phyloP scores from a whole-genome alignment of 92 coral and sea anemone genomes.

The Zoanthus sansibaricus region DNA sequence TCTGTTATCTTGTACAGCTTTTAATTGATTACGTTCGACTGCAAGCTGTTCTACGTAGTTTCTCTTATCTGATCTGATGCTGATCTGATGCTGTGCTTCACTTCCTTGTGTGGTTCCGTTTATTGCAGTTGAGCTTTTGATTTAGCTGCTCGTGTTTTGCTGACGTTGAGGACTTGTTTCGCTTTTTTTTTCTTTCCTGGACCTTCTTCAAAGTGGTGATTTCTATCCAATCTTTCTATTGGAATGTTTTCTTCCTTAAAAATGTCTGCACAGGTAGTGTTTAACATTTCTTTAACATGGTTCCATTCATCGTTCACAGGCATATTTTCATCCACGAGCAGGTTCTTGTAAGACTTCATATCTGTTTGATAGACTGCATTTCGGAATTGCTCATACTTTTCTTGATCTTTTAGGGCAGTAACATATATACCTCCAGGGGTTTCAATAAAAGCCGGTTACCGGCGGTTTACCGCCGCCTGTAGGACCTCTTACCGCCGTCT shows the following conservation, averaged over 20 bases:
- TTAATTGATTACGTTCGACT: conserved; percentile 31
- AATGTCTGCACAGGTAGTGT: conserved; percentile 11
- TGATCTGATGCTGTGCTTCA: conserved; percentile 41
- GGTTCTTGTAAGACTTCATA: no score
- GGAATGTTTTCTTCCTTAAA: conserved; percentile 5
- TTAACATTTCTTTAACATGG: conserved; percentile 1
- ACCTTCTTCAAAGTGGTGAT: conserved; percentile 22
- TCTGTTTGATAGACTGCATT: no score
- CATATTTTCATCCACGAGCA: conserved; percentile 1
- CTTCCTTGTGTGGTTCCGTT: conserved; percentile 35
- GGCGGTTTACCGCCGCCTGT: no score
- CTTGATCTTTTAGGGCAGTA: no score
- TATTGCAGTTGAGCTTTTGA: conserved; percentile 38
- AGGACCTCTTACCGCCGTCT: no score
- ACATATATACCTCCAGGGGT: no score
- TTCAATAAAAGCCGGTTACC: no score
- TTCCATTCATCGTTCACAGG: conserved; percentile 29
- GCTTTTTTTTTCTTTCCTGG: conserved; percentile 16
- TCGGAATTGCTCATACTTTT: no score
- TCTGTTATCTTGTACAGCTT: conserved; percentile 51
- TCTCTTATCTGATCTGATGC: conserved; percentile 13
- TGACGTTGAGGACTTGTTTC: conserved; percentile 16
- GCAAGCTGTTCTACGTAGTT: conserved; percentile 45
- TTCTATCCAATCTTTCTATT: conserved; percentile 27
- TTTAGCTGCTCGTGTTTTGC: conserved; percentile 43